Base-by-base conservation (phyloP, 1,140 invertebrate species). In the Maniola jurtina region DNA sequence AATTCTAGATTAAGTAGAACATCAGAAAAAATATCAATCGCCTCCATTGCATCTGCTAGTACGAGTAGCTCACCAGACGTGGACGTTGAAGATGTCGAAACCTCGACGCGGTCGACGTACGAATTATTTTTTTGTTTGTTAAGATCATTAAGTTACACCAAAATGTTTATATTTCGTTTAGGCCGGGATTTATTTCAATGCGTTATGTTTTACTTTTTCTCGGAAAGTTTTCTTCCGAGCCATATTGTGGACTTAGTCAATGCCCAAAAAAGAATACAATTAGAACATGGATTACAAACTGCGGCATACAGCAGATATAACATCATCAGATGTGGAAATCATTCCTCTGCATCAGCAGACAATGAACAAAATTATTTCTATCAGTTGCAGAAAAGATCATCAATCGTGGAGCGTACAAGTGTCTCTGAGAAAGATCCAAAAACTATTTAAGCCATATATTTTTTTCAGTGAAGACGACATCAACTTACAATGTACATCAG, bases 81-180 rank as follows among this genome's bases (percentile, higher is more conserved):
- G 36, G 66, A 60, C 16, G 40, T 65, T 11, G 72, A 84, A 68
- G 73, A 80, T 79, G 82, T 57, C 72, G 61, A 74, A 67, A 63
- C 55, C 60, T 5, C 76, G 33, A 56, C 73, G 15, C 59, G 71
- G 47, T 70, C 83, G 66, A 81, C 76, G 86, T 89, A 89, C 80
- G 84, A 80, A 66, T 75, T 79, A 63, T 72, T 86, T 79, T 76
- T 74, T 66, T 84, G 75, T 74, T 77, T 83, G 15, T 61, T 83
- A n/a, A n/a, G n/a, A n/a, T n/a, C n/a, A n/a, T n/a, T n/a, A 73
- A 75, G 55, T 70, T 88, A 89, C 61, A 66, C 63, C 61, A 77
- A 68, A 77, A 86, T 81, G 76, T 88, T 84, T 69, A 34, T 79
- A 34, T 50, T 38, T 48, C 84, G 86, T 52, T 75, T 89, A 78